A percentile compares a stretch with the other conserved stretches of the same genome.
Conservation (phyloP, 2,113 vertebrate species). For the Ia io region DNA sequence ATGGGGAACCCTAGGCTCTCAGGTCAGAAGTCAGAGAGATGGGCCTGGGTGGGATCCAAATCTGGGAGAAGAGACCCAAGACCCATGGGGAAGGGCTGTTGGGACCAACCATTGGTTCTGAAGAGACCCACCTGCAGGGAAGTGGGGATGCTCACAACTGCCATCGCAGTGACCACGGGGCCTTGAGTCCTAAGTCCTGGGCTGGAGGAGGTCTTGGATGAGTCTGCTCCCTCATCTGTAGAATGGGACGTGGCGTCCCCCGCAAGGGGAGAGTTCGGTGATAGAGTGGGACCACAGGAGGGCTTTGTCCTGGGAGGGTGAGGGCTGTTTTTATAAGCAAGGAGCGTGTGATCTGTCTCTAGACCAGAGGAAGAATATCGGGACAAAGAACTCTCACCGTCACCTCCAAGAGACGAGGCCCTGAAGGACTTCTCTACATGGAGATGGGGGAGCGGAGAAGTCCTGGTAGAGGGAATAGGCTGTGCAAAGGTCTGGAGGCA, state of each 20-base stretch:
- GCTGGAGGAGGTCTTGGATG: not conserved
- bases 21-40: not conserved
- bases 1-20: not conserved
- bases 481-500: not conserved
- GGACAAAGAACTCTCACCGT: not conserved
- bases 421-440: not conserved
- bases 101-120: not conserved
- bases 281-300: fast-evolving
- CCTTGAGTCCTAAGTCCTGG: not conserved
- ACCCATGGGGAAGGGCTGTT: fast-evolving
- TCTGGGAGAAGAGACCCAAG: fast-evolving
- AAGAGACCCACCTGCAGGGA: not conserved
- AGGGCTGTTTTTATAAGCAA: not conserved
- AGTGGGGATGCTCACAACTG: not conserved
- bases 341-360: not conserved
- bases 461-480: not conserved
- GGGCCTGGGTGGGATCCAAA: not conserved
- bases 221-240: not conserved
- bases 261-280: too few relatives aligned
- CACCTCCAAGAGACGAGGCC: not conserved
- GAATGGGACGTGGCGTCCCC: not conserved
- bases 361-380: not conserved
- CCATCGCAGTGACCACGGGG: fast-evolving
- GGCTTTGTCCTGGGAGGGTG: not conserved
- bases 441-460: fast-evolving